Evolutionary conservation across 2,113 vertebrate species (phyloP).

Genomic region (Arothron firmamentum): DNA sequence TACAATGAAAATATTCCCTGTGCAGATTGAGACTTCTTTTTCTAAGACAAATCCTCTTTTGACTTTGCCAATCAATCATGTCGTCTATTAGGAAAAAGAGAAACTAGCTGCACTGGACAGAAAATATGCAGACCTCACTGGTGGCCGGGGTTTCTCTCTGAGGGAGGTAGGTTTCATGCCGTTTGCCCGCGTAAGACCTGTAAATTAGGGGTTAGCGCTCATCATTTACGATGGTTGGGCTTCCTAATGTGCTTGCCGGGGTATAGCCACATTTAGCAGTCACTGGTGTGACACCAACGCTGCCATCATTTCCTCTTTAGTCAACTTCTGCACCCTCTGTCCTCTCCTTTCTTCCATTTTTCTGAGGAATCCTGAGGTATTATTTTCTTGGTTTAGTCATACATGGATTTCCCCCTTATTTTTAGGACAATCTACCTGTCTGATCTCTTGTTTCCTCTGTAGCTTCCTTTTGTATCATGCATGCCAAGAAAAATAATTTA

Average conservation of each 20-base stretch:
- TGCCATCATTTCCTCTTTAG: conserved; percentile 25
- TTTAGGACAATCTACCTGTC: neutral
- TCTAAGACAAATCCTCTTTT: neutral
- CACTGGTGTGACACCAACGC: neutral
- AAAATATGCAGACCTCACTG: conserved; percentile 83
- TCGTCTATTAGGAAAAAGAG: conserved; percentile 84
- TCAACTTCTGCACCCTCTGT: conserved; percentile 38
- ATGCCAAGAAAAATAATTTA: neutral
- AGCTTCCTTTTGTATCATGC: neutral
- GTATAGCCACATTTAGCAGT: conserved; percentile 40
- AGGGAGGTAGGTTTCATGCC: conserved; percentile 81
- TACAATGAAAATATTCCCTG: conserved; percentile 50
- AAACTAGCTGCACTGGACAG: conserved; percentile 85
- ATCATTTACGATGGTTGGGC: conserved; percentile 6
- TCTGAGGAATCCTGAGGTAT: conserved; percentile 71
- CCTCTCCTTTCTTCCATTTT: conserved; percentile 63
- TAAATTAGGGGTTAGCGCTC: too few species aligned
- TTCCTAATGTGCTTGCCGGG: conserved; percentile 58
- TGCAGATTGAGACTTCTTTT: neutral
- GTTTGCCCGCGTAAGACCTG: too few species aligned
- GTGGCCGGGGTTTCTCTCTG: conserved; percentile 83
- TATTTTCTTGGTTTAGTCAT: conserved; percentile 9
- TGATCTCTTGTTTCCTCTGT: neutral
- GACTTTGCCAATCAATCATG: neutral
- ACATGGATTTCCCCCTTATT: conserved; percentile 10